Evolutionary conservation across 2,113 vertebrate genomes (phyloP), one percentile per base, ranked within the genome.

Genomic region (Cavia aperea): DNA sequence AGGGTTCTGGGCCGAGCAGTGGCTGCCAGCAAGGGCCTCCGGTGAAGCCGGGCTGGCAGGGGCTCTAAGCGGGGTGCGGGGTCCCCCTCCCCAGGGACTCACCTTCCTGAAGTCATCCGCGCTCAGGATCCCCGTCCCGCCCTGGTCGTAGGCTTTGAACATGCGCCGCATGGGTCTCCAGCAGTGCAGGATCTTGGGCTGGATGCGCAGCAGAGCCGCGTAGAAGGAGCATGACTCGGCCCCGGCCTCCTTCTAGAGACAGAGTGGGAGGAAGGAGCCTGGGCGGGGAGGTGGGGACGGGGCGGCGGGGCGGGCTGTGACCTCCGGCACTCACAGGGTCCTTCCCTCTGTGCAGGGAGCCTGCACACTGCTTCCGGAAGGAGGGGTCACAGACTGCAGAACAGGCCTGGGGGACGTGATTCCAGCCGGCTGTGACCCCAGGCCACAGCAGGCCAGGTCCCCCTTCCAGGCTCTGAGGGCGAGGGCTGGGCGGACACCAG

Each of bases 51-150:
- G 36, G 29, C 66, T 43, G 24, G 72, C 43, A 46, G 72, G 0
- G 24, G 39, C 72, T 75, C 23, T 75, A 24, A n/a, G 39, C 2
- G 13, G 73, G 36, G 68, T 1, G 68, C 36, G 14, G 68, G 68
- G 16, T 33, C 7, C 58, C 68, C 8, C 66, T 7, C 16, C 18
- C 18, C 16, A 70, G 29, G 7, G 7, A 49, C 89, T 94, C 95
- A 98, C 97, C 97, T 98, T 97, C 95, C 97, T 96, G 96, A 98
- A 98, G 78, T 97, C 97, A 2, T 96, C 95, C 43, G 96, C 72
- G 0, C 87, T 95, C 31, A 98, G 88, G 1, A 96, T 89, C 39
- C 98, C 97, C 0, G 96, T 96, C 4, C 86, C 86, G 0, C 12
- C 89, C 92, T 94, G 89, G 1, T 98, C 96, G 18, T 58, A 96